Conservation (phyloP, 2,888 invertebrate genomes). For the Drepana falcataria region DNA sequence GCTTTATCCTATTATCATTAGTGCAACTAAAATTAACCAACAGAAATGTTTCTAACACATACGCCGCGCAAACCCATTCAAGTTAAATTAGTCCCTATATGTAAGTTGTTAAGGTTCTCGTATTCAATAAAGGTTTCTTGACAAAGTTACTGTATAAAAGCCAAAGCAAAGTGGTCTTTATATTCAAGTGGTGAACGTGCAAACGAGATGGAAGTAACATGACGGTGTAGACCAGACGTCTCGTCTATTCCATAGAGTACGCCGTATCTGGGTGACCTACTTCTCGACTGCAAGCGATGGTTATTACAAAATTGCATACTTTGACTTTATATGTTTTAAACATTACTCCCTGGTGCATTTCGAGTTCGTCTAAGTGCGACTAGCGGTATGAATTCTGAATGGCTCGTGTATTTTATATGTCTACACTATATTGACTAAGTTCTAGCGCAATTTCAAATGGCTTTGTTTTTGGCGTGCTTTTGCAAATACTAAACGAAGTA, state of each 20-base stretch:
- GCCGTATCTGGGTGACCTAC: slow-evolving; percentile 44
- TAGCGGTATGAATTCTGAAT: not conserved
- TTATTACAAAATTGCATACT: slow-evolving; percentile 51
- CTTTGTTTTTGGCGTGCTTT: too few species aligned
- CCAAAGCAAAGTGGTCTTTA: not conserved
- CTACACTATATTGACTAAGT: too few species aligned
- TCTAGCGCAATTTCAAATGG: too few species aligned
- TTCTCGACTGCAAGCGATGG: slow-evolving; percentile 39
- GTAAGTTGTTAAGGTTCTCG: not conserved
- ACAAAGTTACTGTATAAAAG: not conserved
- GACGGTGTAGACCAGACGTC: slow-evolving; percentile 8
- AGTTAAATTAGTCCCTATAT: not conserved
- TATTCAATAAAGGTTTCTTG: not conserved
- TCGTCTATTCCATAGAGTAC: slow-evolving; percentile 12
- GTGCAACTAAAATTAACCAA: not conserved
- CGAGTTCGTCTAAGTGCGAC: not conserved
- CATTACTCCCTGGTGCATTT: slow-evolving; percentile 11
- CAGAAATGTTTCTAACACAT: not conserved
- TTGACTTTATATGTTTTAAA: slow-evolving; percentile 19
- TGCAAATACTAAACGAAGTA: too few species aligned
- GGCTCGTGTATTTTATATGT: not conserved
- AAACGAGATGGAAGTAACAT: not conserved
- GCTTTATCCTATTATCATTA: not conserved
- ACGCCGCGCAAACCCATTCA: not conserved
- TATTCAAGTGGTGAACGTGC: not conserved